Percentiles rank a stretch among this genome's conserved stretches.
These are phyloP conservation scores for Cnemophilus loriae DNA, from an alignment of 2,113 vertebrate genomes.

Conservation along the genomic window DNA sequence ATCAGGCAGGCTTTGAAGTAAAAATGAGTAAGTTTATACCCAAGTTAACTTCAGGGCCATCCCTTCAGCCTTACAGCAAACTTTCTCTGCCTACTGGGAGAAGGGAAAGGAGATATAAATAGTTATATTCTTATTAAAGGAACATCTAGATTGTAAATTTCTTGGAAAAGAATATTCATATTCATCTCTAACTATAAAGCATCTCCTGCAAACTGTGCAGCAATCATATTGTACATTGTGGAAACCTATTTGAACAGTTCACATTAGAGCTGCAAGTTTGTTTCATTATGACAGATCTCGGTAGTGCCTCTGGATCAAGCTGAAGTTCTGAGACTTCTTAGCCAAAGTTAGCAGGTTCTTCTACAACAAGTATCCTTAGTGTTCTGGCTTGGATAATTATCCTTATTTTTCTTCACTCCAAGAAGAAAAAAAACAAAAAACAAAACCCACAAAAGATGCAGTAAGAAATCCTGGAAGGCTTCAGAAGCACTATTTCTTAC, in stretches of 20 bases:
- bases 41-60: background rate
- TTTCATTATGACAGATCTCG: background rate
- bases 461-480: background rate
- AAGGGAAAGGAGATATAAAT: background rate
- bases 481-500: background rate
- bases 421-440: background rate
- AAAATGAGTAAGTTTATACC: background rate
- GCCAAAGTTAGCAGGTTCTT: background rate
- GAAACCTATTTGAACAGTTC: background rate
- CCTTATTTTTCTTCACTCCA: background rate
- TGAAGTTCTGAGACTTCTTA: background rate
- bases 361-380: background rate
- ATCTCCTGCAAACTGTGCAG: background rate
- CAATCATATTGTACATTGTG: no score
- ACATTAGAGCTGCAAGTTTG: background rate
- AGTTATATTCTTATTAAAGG: background rate
- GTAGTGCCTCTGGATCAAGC: background rate
- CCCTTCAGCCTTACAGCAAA: background rate
- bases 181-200: background rate
- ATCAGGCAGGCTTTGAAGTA: background rate
- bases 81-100: background rate
- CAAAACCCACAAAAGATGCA: background rate
- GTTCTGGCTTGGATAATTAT: background rate
- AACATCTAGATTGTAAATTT: background rate
- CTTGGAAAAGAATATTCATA: background rate